phyloP scores from a whole-genome alignment of 2,888 invertebrate genomes.

The Candidula unifasciata region DNA sequence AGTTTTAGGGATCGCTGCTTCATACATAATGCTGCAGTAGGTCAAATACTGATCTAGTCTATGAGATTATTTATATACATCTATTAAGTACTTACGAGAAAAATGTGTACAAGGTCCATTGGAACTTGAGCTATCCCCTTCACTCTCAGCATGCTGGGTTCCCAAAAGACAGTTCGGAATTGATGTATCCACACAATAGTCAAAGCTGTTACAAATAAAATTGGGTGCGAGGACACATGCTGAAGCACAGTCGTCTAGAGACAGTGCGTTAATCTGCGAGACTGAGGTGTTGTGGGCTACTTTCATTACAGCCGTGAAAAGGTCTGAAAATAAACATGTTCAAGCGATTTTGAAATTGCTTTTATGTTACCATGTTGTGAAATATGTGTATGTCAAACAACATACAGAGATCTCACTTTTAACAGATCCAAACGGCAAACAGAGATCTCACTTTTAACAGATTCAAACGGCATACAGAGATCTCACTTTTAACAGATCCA shows the following conservation, averaged over 20 bases:
- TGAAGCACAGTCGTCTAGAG: conserved; percentile 59
- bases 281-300: conserved; percentile 56
- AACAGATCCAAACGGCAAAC: too few relatives aligned
- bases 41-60: too few relatives aligned
- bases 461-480: too few relatives aligned
- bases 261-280: conserved; percentile 53
- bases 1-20: too few relatives aligned
- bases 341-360: too few relatives aligned
- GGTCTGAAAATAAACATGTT: conserved; percentile 1
- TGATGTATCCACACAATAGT: conserved; percentile 58
- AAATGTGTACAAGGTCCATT: conserved; percentile 20
- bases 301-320: conserved; percentile 21
- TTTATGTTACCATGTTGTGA: too few relatives aligned
- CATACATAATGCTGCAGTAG: too few relatives aligned
- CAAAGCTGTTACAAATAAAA: conserved; percentile 65
- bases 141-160: conserved; percentile 78
- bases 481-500: too few relatives aligned
- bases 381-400: too few relatives aligned
- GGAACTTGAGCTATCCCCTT: conserved; percentile 63
- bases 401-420: too few relatives aligned
- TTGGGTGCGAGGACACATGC: conserved; percentile 58
- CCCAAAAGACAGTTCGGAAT: conserved; percentile 77
- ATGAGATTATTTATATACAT: neutral
- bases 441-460: too few relatives aligned
- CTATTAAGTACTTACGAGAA: conserved; percentile 80